Evolutionary conservation across 1,140 invertebrate species (phyloP).

Genomic region (Bradysia coprophila): DNA sequence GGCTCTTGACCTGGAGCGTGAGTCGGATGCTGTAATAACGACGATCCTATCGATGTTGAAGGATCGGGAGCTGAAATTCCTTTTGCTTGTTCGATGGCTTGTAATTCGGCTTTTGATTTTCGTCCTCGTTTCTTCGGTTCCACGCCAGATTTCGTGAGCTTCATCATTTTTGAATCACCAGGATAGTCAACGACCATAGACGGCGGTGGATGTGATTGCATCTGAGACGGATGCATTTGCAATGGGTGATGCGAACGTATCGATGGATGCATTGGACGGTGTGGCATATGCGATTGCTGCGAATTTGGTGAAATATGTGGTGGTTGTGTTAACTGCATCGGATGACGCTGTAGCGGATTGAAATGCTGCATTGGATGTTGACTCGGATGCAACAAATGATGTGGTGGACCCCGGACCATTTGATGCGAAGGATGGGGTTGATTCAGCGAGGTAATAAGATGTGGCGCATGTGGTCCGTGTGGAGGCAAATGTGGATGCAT

Average conservation of each 20-base stretch:
- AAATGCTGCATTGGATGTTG: not conserved
- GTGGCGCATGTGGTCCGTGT: not conserved
- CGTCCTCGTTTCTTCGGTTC: constrained; percentile 21
- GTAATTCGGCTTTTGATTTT: constrained; percentile 9
- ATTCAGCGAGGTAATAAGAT: not conserved
- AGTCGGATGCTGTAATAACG: not conserved
- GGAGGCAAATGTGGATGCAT: not conserved
- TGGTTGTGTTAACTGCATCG: not conserved
- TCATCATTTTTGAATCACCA: not conserved
- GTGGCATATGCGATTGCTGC: not conserved
- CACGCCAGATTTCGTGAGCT: not conserved
- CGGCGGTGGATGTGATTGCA: not conserved
- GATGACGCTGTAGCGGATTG: too few species aligned
- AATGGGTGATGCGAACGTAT: too few species aligned
- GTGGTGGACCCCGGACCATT: not conserved
- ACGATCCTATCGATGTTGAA: not conserved
- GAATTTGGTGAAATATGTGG: not conserved
- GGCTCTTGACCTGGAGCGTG: not conserved
- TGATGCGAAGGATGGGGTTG: not conserved
- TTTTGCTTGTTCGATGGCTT: not conserved
- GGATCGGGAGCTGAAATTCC: not conserved
- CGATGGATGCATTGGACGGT: not conserved
- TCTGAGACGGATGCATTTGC: not conserved
- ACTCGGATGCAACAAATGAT: not conserved
- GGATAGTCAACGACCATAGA: not conserved